Percentiles rank a stretch among this genome's conserved stretches.
Evolutionary conservation across 1,140 invertebrate genomes (phyloP).

Genomic region (Caenorhabditis latens): DNA sequence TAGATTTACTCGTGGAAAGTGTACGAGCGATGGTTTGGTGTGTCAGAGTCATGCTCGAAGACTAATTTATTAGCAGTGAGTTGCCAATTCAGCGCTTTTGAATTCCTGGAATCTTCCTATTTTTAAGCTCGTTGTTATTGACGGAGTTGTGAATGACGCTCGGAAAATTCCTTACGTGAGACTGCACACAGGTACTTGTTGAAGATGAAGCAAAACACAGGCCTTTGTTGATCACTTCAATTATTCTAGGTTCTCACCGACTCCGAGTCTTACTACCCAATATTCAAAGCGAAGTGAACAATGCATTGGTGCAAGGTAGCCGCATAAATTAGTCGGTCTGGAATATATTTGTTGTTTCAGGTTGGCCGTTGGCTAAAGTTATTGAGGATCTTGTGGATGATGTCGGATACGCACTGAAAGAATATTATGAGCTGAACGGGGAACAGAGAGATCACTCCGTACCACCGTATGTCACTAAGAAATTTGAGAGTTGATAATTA

Average conservation of each 20-base stretch:
- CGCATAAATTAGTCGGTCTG: not conserved
- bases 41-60: constrained; percentile 47
- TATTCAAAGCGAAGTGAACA: constrained; percentile 67
- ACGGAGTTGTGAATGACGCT: constrained; percentile 66
- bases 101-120: not conserved
- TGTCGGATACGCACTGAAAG: constrained; percentile 66
- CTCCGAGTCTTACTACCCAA: constrained; percentile 62
- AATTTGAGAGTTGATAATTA: not conserved
- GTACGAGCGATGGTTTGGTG: constrained; percentile 66
- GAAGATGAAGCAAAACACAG: constrained; percentile 9
- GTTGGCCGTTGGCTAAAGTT: constrained; percentile 60
- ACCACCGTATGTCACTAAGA: constrained; percentile 20
- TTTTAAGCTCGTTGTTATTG: constrained; percentile 61
- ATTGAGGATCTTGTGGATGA: constrained; percentile 63
- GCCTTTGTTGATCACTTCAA: not conserved
- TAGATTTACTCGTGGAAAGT: constrained; percentile 66
- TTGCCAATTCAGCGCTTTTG: not conserved
- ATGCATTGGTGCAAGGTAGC: constrained; percentile 70
- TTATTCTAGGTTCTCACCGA: constrained; percentile 63
- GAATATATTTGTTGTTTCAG: constrained; percentile 55
- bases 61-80: constrained; percentile 58
- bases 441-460: constrained; percentile 64
- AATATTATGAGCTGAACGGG: constrained; percentile 66
- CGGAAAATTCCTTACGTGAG: constrained; percentile 68
- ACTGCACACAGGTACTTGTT: constrained; percentile 64